phyloP scores from a whole-genome alignment of 1,140 invertebrate species.

The Solenopsis invicta region DNA sequence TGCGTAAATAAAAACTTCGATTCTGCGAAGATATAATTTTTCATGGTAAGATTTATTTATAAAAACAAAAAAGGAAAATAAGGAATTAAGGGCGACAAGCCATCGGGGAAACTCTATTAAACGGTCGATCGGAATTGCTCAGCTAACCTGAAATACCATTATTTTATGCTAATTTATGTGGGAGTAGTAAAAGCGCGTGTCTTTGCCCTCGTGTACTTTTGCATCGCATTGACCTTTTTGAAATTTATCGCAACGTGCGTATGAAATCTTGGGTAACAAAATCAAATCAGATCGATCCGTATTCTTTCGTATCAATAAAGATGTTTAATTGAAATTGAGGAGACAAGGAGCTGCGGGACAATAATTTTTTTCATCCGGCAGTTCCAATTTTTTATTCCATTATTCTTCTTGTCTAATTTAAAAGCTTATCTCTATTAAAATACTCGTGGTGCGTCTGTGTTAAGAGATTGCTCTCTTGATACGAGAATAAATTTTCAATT shows the following conservation, averaged over 20 bases:
- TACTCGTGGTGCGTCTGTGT: not conserved
- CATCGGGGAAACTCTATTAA: not conserved
- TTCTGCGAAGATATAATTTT: not conserved
- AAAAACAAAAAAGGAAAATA: not conserved
- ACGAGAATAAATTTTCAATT: constrained; percentile 5
- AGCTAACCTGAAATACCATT: not conserved
- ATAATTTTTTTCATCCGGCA: not conserved
- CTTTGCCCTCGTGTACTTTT: no score
- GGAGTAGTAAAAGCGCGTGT: not conserved
- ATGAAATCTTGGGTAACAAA: not conserved
- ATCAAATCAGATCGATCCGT: not conserved
- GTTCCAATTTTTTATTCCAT: not conserved
- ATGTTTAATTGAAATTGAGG: constrained; percentile 13
- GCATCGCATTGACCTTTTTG: not conserved
- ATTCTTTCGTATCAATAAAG: not conserved
- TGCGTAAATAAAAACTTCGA: no score
- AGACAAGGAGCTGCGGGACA: not conserved
- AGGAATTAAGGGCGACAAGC: not conserved
- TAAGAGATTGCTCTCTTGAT: not conserved
- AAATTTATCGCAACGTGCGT: not conserved
- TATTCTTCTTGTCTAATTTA: not conserved
- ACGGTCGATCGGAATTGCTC: not conserved
- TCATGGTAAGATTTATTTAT: not conserved
- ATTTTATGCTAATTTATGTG: constrained; percentile 45
- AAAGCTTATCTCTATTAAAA: constrained; percentile 2